phyloP scores from a whole-genome alignment of 1,140 invertebrate genomes.

The Lepidurus packardi region DNA sequence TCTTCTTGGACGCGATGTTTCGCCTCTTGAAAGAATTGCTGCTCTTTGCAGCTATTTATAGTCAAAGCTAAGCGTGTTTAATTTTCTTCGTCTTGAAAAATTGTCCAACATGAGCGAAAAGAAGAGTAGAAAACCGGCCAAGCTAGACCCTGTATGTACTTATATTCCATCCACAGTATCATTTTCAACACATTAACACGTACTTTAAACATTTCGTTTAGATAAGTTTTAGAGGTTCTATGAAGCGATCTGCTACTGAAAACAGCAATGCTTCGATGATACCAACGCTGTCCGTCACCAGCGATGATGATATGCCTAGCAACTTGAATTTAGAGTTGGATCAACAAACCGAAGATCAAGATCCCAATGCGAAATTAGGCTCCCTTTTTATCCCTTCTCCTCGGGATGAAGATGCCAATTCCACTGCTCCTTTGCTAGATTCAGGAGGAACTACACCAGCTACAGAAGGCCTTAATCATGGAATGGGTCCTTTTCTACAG shows the following conservation, averaged over 20 bases:
- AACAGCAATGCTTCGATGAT: constrained; percentile 16
- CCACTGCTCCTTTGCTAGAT: constrained; percentile 50
- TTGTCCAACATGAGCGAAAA: not conserved
- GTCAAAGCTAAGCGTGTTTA: not conserved
- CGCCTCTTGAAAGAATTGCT: not conserved
- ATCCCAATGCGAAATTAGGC: not conserved
- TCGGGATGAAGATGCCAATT: constrained; percentile 49
- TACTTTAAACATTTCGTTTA: not conserved
- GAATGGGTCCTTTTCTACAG: not conserved
- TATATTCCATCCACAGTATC: not conserved
- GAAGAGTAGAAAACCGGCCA: not conserved
- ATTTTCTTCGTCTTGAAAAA: not conserved
- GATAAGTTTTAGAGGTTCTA: not conserved
- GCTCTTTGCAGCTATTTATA: not conserved
- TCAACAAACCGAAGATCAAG: not conserved
- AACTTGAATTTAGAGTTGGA: not conserved
- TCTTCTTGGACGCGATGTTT: not conserved
- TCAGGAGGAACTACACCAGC: constrained; percentile 26
- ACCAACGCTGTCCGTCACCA: constrained; percentile 30
- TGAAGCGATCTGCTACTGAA: not conserved
- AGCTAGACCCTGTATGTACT: not conserved
- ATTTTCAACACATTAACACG: not conserved
- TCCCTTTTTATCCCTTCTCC: constrained; percentile 12
- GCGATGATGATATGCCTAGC: constrained; percentile 28
- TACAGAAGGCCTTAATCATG: constrained; percentile 19